These are phyloP conservation scores for Eupithecia insigniata DNA, from an alignment of 2,888 invertebrate genomes.

Conservation along the genomic window DNA sequence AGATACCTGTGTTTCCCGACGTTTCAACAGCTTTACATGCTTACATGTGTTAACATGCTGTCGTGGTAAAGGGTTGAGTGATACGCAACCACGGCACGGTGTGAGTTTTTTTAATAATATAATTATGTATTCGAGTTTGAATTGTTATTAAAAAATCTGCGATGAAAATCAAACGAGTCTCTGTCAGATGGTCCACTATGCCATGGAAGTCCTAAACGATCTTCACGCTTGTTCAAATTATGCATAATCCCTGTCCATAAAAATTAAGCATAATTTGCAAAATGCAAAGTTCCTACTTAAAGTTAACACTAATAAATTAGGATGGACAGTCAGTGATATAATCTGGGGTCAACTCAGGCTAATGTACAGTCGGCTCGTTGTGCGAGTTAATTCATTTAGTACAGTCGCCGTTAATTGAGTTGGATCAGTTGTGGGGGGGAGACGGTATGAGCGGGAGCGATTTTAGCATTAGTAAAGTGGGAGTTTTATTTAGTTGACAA, in stretches of 20 bases:
- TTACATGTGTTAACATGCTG: too few relatives aligned
- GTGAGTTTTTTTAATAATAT: too few relatives aligned
- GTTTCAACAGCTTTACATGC: not conserved
- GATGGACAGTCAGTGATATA: conserved; percentile 31
- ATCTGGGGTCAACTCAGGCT: conserved; percentile 34
- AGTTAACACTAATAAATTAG: conserved; percentile 23
- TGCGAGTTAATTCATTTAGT: conserved; percentile 36
- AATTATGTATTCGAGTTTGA: too few relatives aligned
- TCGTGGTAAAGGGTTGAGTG: too few relatives aligned
- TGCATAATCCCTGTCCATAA: not conserved
- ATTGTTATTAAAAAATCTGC: not conserved
- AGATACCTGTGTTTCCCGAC: not conserved
- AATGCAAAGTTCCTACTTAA: conserved; percentile 16
- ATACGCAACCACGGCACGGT: too few relatives aligned
- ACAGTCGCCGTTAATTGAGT: conserved; percentile 30
- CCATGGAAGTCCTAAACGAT: not conserved
- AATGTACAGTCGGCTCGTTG: conserved; percentile 38
- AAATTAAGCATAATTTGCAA: conserved; percentile 7
- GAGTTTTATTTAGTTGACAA: not conserved
- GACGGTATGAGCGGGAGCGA: conserved; percentile 20
- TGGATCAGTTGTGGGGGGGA: not conserved
- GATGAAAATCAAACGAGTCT: not conserved
- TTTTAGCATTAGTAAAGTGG: not conserved
- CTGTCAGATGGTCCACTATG: not conserved
- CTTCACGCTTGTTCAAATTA: not conserved